Percentiles rank a stretch among this genome's conserved stretches.
These are phyloP conservation scores for Halcyon badia DNA, from an alignment of 2,797 vertebrate genomes.

Conservation along the genomic window DNA sequence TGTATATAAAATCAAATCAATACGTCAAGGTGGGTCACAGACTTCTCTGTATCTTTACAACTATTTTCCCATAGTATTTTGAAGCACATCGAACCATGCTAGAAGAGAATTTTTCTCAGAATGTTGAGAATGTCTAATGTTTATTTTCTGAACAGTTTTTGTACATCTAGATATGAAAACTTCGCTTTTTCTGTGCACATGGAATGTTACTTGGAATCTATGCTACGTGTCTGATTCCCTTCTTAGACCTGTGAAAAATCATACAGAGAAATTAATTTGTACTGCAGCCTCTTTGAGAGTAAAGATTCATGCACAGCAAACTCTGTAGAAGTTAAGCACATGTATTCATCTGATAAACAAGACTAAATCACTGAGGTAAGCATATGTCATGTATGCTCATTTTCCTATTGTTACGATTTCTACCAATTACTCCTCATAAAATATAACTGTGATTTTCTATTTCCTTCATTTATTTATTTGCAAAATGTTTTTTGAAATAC, in stretches of 20 bases:
- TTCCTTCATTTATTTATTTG: background rate
- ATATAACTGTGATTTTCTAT: background rate
- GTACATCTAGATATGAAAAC: background rate
- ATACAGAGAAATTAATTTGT: background rate
- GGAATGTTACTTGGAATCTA: background rate
- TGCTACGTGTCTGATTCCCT: background rate
- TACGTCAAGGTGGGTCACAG: background rate
- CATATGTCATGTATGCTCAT: background rate
- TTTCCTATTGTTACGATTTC: background rate
- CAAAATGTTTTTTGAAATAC: background rate
- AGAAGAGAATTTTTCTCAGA: background rate
- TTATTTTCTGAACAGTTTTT: background rate
- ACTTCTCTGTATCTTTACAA: background rate
- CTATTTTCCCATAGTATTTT: background rate
- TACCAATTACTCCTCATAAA: background rate
- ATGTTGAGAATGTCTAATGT: background rate
- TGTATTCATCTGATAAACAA: background rate
- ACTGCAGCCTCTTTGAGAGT: background rate
- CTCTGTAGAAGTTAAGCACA: background rate
- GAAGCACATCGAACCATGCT: background rate
- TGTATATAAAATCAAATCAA: background rate
- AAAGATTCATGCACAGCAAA: background rate
- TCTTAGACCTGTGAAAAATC: background rate
- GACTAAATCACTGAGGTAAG: background rate
- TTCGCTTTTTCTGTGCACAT: background rate